Evolutionary conservation across 2,113 vertebrate species (phyloP).

Genomic region (Perca flavescens): DNA sequence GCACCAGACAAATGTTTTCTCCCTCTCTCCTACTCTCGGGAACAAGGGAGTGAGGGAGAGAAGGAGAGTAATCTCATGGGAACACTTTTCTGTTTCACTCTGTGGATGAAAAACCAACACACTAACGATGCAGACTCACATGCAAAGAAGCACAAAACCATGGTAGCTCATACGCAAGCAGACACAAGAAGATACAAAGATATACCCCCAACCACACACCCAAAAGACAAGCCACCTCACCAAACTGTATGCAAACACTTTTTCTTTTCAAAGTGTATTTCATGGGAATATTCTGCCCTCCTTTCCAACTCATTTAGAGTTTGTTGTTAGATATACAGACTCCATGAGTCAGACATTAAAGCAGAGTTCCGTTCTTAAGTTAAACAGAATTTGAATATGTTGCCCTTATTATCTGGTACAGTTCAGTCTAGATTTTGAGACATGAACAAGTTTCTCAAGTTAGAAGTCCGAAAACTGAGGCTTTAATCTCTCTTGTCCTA

Average conservation of each 20-base stretch:
- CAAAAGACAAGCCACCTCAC: conserved; percentile 33
- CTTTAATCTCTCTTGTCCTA: conserved; percentile 3
- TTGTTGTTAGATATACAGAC: conserved; percentile 22
- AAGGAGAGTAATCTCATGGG: conserved; percentile 72
- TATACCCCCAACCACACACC: conserved; percentile 15
- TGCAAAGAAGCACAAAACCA: conserved; percentile 46
- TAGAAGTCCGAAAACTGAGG: conserved; percentile 10
- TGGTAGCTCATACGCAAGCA: conserved; percentile 43
- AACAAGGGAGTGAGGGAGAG: conserved; percentile 61
- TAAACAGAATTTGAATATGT: conserved; percentile 9
- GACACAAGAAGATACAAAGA: conserved; percentile 33
- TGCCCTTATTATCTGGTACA: conserved; percentile 4
- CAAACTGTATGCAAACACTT: conserved; percentile 44
- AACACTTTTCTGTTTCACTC: conserved; percentile 70
- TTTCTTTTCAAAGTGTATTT: conserved; percentile 55
- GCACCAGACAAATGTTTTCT: conserved; percentile 71
- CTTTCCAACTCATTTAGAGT: conserved; percentile 60
- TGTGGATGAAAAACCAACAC: conserved; percentile 79
- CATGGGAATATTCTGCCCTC: conserved; percentile 26
- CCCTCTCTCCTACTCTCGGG: conserved; percentile 42
- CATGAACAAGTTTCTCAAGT: conserved; percentile 25
- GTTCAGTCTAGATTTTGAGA: conserved; percentile 7
- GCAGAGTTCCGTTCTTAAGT: neutral
- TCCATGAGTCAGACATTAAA: conserved; percentile 9
- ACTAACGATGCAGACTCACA: conserved; percentile 81